phyloP scores from a whole-genome alignment of 2,888 invertebrate genomes.

The Archips crataeganus region DNA sequence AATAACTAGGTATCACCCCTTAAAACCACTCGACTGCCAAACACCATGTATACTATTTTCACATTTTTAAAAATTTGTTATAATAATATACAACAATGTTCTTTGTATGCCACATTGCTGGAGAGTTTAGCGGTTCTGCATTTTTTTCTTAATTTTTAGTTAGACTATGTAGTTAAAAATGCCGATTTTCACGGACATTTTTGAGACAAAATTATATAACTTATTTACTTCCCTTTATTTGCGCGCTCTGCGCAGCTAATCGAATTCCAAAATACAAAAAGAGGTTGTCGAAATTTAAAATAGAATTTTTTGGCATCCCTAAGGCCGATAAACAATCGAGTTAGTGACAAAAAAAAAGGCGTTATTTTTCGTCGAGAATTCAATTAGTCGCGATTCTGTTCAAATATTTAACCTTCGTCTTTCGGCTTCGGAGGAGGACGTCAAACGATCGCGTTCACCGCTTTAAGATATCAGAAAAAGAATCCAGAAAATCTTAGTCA shows the following conservation, averaged over 20 bases:
- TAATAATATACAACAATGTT: no score
- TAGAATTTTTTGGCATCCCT: conserved; percentile 11
- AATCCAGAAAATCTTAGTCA: no score
- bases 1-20: no score
- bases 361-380: conserved; percentile 28
- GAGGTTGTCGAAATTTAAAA: conserved; percentile 17
- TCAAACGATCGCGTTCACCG: not conserved
- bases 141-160: no score
- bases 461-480: no score
- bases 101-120: no score
- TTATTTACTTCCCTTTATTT: not conserved
- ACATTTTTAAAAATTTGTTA: no score
- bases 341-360: conserved; percentile 20
- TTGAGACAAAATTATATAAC: no score
- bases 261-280: conserved; percentile 18
- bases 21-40: no score
- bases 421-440: conserved; percentile 9
- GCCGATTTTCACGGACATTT: not conserved
- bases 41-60: no score
- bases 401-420: conserved; percentile 31
- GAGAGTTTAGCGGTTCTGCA: no score
- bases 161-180: no score
- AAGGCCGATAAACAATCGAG: conserved; percentile 33
- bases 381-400: conserved; percentile 34
- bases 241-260: conserved; percentile 10